Percentiles rank a stretch among this genome's conserved stretches.
phyloP scores from a whole-genome alignment of 1,140 invertebrate species.

The Trachymyrmex septentrionalis region DNA sequence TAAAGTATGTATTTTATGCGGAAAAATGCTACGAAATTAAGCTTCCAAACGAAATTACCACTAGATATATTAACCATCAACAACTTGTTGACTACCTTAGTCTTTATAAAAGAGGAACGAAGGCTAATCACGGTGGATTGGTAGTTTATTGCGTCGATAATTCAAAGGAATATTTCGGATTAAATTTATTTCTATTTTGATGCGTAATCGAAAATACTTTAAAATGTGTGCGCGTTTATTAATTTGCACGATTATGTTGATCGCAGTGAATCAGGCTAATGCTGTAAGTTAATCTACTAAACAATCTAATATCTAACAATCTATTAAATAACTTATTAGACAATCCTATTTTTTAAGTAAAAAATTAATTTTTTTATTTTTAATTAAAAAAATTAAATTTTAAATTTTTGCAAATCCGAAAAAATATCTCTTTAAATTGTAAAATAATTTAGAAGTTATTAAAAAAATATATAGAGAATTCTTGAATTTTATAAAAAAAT shows the following conservation, averaged over 20 bases:
- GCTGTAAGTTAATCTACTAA: slow-evolving; percentile 45
- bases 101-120: slow-evolving; percentile 12
- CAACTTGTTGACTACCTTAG: not conserved
- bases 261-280: not conserved
- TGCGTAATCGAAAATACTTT: not conserved
- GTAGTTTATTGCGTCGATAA: no score
- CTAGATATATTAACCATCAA: slow-evolving; percentile 4
- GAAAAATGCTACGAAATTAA: slow-evolving; percentile 47
- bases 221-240: slow-evolving; percentile 35
- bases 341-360: not conserved
- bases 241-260: not conserved
- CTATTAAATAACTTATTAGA: not conserved
- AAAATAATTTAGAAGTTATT: not conserved
- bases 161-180: not conserved
- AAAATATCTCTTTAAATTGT: not conserved
- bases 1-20: slow-evolving; percentile 25
- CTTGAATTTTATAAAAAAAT: not conserved
- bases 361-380: not conserved
- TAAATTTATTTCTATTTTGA: not conserved
- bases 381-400: not conserved
- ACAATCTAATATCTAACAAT: not conserved
- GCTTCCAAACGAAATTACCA: slow-evolving; percentile 24
- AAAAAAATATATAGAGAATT: not conserved
- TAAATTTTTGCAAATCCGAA: not conserved
- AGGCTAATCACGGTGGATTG: not conserved